Conservation (phyloP, 2,888 invertebrate species). For the Cyclophora punctaria region DNA sequence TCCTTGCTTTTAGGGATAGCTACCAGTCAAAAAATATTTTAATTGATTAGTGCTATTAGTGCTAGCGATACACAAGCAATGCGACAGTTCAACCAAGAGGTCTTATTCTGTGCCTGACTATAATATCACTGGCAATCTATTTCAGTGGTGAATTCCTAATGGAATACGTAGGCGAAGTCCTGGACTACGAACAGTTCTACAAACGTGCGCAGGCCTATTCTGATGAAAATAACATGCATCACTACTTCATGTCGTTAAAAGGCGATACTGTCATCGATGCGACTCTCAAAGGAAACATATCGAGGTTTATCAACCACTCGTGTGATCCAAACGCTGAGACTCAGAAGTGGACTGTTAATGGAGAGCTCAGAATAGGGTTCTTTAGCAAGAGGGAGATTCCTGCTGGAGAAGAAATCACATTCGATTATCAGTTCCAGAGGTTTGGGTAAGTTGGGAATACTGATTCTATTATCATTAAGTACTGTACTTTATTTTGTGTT, state of each 20-base stretch:
- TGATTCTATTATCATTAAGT: too few species aligned
- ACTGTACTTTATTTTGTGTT: too few species aligned
- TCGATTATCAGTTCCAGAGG: slow-evolving; percentile 98
- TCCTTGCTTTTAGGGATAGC: too few species aligned
- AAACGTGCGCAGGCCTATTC: slow-evolving; percentile 91
- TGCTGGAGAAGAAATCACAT: slow-evolving; percentile 96
- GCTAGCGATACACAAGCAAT: not conserved
- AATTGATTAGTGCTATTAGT: not conserved
- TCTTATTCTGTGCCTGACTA: too few species aligned
- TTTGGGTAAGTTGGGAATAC: slow-evolving; percentile 82
- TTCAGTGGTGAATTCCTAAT: slow-evolving; percentile 94
- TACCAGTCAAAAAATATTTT: not conserved
- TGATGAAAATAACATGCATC: slow-evolving; percentile 91
- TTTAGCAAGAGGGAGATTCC: slow-evolving; percentile 90
- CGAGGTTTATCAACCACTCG: slow-evolving; percentile 98
- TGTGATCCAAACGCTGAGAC: slow-evolving; percentile 99
- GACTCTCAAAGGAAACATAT: slow-evolving; percentile 95
- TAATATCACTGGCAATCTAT: slow-evolving; percentile 13
- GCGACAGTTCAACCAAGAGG: too few species aligned
- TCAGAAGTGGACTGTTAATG: slow-evolving; percentile 97
- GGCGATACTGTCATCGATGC: slow-evolving; percentile 94
- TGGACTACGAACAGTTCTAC: slow-evolving; percentile 92
- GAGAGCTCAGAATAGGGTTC: slow-evolving; percentile 96
- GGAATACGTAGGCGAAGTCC: slow-evolving; percentile 99
- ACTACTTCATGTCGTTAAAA: slow-evolving; percentile 98